Conservation (phyloP, 2,888 invertebrate genomes). For the Eumerus sabulonum region DNA sequence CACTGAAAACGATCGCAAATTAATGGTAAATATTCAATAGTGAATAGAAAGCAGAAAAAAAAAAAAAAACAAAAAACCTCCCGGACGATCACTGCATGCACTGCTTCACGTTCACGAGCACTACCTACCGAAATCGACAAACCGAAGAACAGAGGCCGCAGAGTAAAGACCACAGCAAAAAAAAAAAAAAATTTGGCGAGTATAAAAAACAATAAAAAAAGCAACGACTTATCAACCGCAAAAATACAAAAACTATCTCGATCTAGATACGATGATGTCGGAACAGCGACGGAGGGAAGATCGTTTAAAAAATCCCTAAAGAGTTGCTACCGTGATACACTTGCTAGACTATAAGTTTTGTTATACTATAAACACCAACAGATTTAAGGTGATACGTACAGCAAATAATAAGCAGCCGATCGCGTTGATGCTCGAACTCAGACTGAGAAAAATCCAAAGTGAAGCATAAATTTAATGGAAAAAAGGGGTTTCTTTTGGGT, state of each 20-base stretch:
- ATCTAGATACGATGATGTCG: not conserved
- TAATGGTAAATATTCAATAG: slow-evolving; percentile 49
- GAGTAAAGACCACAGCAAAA: slow-evolving; percentile 35
- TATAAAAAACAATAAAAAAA: slow-evolving; percentile 26
- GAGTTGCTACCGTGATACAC: slow-evolving; percentile 43
- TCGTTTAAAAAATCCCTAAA: slow-evolving; percentile 55
- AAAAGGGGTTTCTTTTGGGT: slow-evolving; percentile 71
- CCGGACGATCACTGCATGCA: not conserved
- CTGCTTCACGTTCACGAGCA: slow-evolving; percentile 40
- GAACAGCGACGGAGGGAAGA: slow-evolving; percentile 17
- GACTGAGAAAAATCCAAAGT: slow-evolving; percentile 76
- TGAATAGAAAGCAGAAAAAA: slow-evolving; percentile 6
- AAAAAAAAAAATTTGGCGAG: not conserved
- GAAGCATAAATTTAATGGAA: slow-evolving; percentile 74
- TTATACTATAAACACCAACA: not conserved
- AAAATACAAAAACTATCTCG: slow-evolving; percentile 3
- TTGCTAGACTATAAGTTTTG: slow-evolving; percentile 9
- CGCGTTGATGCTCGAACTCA: slow-evolving; percentile 74
- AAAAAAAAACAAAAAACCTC: too few relatives aligned
- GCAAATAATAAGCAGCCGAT: slow-evolving; percentile 61
- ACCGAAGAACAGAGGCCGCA: slow-evolving; percentile 56
- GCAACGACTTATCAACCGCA: slow-evolving; percentile 28
- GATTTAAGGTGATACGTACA: slow-evolving; percentile 35
- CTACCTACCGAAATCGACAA: slow-evolving; percentile 28
- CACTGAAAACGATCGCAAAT: slow-evolving; percentile 48